A percentile compares a stretch with the other conserved stretches of the same genome.
Evolutionary conservation across 2,797 vertebrate species (phyloP).

Genomic region (Adrianichthys oophorus): DNA sequence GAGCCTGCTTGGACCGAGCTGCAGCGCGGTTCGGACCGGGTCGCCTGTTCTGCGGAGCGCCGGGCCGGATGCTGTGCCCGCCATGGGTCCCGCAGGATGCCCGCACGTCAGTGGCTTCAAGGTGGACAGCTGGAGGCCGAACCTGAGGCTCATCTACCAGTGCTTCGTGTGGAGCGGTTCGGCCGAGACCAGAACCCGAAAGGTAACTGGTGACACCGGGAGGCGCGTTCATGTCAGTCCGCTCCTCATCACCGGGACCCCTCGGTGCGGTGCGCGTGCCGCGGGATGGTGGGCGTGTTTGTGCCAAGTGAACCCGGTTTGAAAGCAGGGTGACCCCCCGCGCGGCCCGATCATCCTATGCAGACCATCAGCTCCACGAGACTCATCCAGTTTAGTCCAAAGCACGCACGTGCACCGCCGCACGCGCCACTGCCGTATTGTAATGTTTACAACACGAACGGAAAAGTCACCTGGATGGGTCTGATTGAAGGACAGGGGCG

Average conservation of each 20-base stretch:
- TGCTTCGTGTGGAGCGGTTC: conserved; percentile 97
- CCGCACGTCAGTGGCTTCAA: conserved; percentile 94
- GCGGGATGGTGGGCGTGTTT: no score
- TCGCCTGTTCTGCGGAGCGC: conserved; percentile 47
- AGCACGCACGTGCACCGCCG: no score
- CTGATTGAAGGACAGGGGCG: no score
- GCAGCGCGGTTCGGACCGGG: conserved; percentile 43
- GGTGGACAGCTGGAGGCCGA: conserved; percentile 99
- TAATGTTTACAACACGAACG: no score
- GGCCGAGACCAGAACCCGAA: conserved; percentile 93
- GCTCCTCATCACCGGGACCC: neutral
- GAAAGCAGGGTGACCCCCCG: no score
- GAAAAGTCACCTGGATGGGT: no score
- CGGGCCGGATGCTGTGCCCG: conserved; percentile 71
- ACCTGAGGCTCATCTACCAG: conserved; percentile 94
- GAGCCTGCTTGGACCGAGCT: conserved; percentile 37
- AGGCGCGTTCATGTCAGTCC: neutral
- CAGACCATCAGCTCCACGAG: no score
- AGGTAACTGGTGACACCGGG: conserved; percentile 77
- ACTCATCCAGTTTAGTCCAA: no score
- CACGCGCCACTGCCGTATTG: no score
- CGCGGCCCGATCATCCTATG: no score
- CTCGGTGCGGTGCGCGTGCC: no score
- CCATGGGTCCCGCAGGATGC: conserved; percentile 92
- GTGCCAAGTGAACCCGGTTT: no score